These are phyloP conservation scores for Takifugu ocellatus DNA, from an alignment of 2,797 vertebrate species.

Conservation along the genomic window DNA sequence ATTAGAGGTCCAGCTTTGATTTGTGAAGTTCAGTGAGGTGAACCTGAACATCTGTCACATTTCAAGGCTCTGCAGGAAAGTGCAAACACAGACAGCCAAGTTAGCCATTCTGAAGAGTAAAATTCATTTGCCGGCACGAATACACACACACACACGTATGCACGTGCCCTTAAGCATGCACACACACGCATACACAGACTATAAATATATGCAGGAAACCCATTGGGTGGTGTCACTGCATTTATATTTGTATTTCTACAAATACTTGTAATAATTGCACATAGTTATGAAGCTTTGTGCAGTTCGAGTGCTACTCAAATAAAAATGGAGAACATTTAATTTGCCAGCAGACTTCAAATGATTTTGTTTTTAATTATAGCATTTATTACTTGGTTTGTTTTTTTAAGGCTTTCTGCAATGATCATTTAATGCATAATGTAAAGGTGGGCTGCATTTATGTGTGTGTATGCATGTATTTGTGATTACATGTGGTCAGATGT, in stretches of 20 bases:
- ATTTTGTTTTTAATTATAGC: too few relatives aligned
- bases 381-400: too few relatives aligned
- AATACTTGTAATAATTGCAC: too few relatives aligned
- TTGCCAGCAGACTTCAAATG: too few relatives aligned
- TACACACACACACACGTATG: conserved; percentile 14
- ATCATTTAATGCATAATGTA: too few relatives aligned
- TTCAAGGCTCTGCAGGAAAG: conserved; percentile 58
- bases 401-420: too few relatives aligned
- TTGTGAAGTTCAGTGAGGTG: conserved; percentile 74
- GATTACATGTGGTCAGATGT: conserved; percentile 11
- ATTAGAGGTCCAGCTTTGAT: conserved; percentile 72
- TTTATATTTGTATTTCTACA: conserved; percentile 10
- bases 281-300: too few relatives aligned
- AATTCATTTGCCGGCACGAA: background rate
- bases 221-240: conserved; percentile 3
- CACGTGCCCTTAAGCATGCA: background rate
- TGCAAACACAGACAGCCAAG: conserved; percentile 53
- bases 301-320: too few relatives aligned
- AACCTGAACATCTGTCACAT: conserved; percentile 74
- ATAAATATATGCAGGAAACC: conserved; percentile 8
- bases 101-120: conserved; percentile 41
- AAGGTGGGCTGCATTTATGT: background rate
- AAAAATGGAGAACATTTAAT: too few relatives aligned
- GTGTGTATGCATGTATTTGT: background rate
- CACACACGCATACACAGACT: conserved; percentile 17